Evolutionary conservation across 2,888 invertebrate genomes (phyloP).

Genomic region (Nomada fabriciana): DNA sequence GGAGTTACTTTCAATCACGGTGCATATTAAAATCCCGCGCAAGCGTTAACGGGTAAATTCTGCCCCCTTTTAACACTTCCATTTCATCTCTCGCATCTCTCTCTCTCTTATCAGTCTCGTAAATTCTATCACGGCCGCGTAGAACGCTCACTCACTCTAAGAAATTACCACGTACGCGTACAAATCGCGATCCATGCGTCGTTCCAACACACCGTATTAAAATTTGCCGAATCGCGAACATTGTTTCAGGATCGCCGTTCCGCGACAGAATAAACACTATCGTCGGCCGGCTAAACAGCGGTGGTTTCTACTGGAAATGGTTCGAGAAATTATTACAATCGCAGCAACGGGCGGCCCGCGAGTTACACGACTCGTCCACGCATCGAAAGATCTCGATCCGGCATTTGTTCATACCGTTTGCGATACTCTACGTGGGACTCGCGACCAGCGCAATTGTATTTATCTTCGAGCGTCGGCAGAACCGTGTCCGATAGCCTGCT

Average conservation of each 20-base stretch:
- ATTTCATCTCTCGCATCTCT: no score
- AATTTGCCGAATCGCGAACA: neutral
- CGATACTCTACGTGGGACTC: constrained; percentile 43
- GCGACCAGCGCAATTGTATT: constrained; percentile 40
- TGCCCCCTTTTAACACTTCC: no score
- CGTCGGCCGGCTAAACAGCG: constrained; percentile 51
- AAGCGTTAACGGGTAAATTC: no score
- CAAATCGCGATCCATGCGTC: no score
- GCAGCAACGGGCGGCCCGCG: neutral
- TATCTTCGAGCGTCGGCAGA: constrained; percentile 28
- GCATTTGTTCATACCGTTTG: constrained; percentile 54
- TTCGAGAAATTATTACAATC: constrained; percentile 5
- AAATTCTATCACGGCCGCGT: no score
- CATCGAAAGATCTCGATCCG: constrained; percentile 45
- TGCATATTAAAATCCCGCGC: no score
- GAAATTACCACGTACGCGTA: no score
- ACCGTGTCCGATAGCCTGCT: neutral
- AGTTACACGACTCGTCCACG: neutral
- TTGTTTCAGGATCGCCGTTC: constrained; percentile 58
- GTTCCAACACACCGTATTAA: no score
- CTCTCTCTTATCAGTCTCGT: no score
- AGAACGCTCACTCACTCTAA: no score
- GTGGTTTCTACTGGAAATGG: constrained; percentile 58
- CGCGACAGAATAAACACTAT: constrained; percentile 47
- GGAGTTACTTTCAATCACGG: no score